Evolutionary conservation across 2,797 vertebrate species (phyloP).

Genomic region (Hydrocynus forskahlii): DNA sequence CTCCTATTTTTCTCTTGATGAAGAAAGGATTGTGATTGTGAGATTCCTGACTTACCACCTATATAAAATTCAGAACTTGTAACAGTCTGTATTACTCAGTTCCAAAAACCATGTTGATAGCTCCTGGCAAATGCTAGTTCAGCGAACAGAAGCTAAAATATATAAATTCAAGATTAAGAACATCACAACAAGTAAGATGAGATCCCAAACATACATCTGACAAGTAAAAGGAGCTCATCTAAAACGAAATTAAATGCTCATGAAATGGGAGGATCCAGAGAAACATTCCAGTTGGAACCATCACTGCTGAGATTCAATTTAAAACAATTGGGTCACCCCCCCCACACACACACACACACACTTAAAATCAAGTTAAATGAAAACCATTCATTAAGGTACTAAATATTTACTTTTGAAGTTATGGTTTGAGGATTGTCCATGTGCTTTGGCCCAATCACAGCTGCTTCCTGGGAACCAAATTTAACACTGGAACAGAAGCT

Average conservation of each 20-base stretch:
- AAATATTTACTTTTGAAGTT: slow-evolving; percentile 30
- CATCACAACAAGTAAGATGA: background rate
- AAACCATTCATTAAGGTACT: slow-evolving; percentile 25
- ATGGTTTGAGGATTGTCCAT: slow-evolving; percentile 24
- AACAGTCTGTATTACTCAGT: background rate
- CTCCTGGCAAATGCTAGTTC: background rate
- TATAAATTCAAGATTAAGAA: background rate
- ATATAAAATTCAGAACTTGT: background rate
- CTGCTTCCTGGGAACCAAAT: slow-evolving; percentile 45
- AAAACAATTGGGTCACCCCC: slow-evolving; percentile 3
- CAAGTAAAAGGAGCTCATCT: background rate
- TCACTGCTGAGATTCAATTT: slow-evolving; percentile 4
- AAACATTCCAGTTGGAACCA: slow-evolving; percentile 4
- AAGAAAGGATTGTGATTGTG: background rate
- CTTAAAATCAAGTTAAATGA: background rate
- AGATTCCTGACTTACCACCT: background rate
- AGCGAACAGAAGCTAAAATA: no score
- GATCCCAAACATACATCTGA: background rate
- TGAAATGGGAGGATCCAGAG: background rate
- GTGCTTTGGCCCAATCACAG: slow-evolving; percentile 35
- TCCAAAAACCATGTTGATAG: background rate
- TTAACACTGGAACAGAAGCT: slow-evolving; percentile 48
- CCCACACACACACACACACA: no score
- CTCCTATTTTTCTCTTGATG: background rate
- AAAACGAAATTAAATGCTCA: background rate